Evolutionary conservation across 2,888 invertebrate genomes (phyloP), one percentile per base, ranked within the genome.

Genomic region (Amorpha juglandis): DNA sequence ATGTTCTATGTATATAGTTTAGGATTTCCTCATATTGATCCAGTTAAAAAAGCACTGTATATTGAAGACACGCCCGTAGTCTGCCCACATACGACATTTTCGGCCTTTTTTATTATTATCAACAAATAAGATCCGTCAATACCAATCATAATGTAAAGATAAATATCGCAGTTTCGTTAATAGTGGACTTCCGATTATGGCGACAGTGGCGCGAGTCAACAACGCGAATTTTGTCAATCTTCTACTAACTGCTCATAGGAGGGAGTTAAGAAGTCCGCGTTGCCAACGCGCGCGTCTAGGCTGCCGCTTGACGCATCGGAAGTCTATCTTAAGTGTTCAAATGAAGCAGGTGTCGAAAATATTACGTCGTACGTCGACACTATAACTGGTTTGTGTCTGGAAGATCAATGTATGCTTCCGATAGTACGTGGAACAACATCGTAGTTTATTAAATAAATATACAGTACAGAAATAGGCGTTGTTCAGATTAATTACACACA

Each of bases 371-470:
- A 58, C 42, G 16, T 38, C 42, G 16, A 12, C 38, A 55, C 55
- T 7, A 12, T 38, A n/a, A 12, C 38, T 42, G 58, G 42, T 42
- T 58, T 58, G 12, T 42, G 42, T 58, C 42, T 16, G 58, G 12
- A 19, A 42, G 58, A 19, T 42, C 0, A 42, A 58, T 58, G 42
- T 58, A 58, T 42, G 11, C 42, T 58, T 58, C 58, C 58, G 58
- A 38, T 16, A 38, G 35, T 58, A 58, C 42, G 12, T 42, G 42
- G 58, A 58, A 16, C 58, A 21, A 42, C 12, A 42, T 42, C 42
- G 55, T 38, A 58, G 11, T 58, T 38, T 38, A 58, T 42, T 58
- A 58, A 19, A 42, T 38, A 58, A 58, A 58, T 7, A 58, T 42
- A 58, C 42, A 16, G 55, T 35, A 35, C n/a, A 11, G 35, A 55